phyloP scores from a whole-genome alignment of 2,888 invertebrate species.

The Blera fallax region DNA sequence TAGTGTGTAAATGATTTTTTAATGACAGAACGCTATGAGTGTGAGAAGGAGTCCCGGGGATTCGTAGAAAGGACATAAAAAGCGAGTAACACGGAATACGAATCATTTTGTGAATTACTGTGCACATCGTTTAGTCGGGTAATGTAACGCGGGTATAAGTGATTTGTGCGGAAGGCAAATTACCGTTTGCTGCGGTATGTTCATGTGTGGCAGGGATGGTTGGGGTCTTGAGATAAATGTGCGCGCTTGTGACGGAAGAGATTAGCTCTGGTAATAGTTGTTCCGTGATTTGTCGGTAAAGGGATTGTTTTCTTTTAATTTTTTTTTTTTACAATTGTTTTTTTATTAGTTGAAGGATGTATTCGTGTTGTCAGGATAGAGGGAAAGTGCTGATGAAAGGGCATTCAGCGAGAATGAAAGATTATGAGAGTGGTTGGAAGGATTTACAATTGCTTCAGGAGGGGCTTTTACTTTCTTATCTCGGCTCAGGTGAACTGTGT shows the following conservation, averaged over 20 bases:
- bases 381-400: background rate
- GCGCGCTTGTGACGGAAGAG: background rate
- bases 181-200: background rate
- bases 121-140: slow-evolving; percentile 28
- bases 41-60: background rate
- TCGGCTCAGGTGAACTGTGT: no score
- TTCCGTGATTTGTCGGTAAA: background rate
- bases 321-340: background rate
- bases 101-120: slow-evolving; percentile 40
- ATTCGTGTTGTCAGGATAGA: background rate
- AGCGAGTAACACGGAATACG: slow-evolving; percentile 30
- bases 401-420: background rate
- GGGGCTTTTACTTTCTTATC: no score
- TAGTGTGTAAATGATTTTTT: slow-evolving; percentile 60
- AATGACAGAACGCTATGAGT: slow-evolving; percentile 25
- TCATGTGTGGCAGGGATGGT: background rate
- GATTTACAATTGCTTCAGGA: background rate
- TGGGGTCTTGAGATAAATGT: background rate
- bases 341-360: background rate
- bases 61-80: slow-evolving; percentile 37
- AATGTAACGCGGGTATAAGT: slow-evolving; percentile 34
- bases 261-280: slow-evolving; percentile 18
- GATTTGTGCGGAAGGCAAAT: slow-evolving; percentile 20
- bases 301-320: slow-evolving; percentile 4
- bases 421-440: background rate